phyloP scores from a whole-genome alignment of 2,113 vertebrate species.

The Miniopterus natalensis region DNA sequence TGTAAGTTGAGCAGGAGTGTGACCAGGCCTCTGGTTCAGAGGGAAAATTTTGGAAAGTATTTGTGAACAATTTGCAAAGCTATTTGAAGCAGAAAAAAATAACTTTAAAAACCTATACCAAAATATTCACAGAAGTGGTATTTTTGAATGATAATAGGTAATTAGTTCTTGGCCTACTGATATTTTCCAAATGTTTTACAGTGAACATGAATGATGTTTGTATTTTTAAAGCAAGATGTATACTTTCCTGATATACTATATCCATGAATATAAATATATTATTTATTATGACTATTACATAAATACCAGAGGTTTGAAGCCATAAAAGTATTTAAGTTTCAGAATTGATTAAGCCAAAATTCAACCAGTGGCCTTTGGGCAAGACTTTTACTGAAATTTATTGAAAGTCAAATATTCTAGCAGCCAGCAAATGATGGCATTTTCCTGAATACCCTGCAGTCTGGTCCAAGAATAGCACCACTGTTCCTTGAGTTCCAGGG shows the following conservation, averaged over 20 bases:
- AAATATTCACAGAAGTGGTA: conserved; percentile 30
- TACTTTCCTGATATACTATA: not conserved
- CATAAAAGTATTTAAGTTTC: conserved; percentile 69
- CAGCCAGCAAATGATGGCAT: conserved; percentile 56
- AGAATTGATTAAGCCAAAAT: conserved; percentile 74
- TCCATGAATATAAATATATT: not conserved
- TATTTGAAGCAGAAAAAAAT: conserved; percentile 39
- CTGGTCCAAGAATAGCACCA: conserved; percentile 73
- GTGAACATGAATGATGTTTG: not conserved
- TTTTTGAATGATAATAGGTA: not conserved
- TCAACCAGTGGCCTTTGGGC: conserved; percentile 65
- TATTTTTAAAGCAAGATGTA: not conserved
- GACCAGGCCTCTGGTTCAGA: not conserved
- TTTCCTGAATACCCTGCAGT: conserved; percentile 63
- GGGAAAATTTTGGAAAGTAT: not conserved
- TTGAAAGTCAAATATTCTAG: conserved; percentile 75
- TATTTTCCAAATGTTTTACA: conserved; percentile 9
- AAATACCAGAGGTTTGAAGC: not conserved
- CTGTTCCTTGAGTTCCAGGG: conserved; percentile 61
- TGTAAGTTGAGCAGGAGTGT: not conserved
- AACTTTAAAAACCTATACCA: not conserved
- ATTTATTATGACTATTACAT: conserved; percentile 21
- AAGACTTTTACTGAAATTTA: conserved; percentile 73
- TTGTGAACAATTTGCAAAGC: not conserved
- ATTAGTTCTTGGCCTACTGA: not conserved